These are phyloP conservation scores for Dryobota labecula DNA, from an alignment of 2,888 invertebrate genomes.

Conservation along the genomic window DNA sequence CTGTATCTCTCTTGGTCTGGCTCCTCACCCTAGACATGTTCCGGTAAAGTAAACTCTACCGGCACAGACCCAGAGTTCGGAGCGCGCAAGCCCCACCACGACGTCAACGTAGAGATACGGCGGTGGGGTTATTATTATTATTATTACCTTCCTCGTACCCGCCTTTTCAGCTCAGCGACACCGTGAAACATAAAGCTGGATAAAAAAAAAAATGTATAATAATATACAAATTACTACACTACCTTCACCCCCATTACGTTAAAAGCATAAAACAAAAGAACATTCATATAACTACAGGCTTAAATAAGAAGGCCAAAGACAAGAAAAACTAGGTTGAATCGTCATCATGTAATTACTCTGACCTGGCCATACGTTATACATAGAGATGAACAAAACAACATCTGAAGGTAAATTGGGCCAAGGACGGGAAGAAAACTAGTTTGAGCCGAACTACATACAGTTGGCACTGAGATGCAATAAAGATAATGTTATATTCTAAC, in stretches of 20 bases:
- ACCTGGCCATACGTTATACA: slow-evolving; percentile 38
- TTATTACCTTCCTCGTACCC: too few species aligned
- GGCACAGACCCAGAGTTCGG: too few species aligned
- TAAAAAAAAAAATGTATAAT: neutral
- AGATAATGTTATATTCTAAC: slow-evolving; percentile 29
- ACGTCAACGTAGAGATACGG: too few species aligned
- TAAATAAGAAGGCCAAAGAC: slow-evolving; percentile 26
- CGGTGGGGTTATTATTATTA: too few species aligned
- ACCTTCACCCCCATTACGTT: neutral
- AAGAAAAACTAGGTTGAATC: slow-evolving; percentile 50
- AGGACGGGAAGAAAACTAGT: slow-evolving; percentile 60
- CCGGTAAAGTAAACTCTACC: too few species aligned
- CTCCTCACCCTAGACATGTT: too few species aligned
- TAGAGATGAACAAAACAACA: slow-evolving; percentile 52
- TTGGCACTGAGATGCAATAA: slow-evolving; percentile 46
- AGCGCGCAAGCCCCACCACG: too few species aligned
- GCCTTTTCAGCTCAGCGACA: too few species aligned
- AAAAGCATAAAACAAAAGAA: slow-evolving; percentile 8
- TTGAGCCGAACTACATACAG: slow-evolving; percentile 29
- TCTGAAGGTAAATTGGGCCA: slow-evolving; percentile 57
- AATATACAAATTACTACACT: neutral
- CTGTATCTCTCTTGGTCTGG: too few species aligned
- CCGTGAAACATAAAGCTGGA: neutral
- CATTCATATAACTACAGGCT: slow-evolving; percentile 4
- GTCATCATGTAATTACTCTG: slow-evolving; percentile 57